Base-by-base conservation (phyloP, 2,888 invertebrate genomes). In the Nomada lathburiana region DNA sequence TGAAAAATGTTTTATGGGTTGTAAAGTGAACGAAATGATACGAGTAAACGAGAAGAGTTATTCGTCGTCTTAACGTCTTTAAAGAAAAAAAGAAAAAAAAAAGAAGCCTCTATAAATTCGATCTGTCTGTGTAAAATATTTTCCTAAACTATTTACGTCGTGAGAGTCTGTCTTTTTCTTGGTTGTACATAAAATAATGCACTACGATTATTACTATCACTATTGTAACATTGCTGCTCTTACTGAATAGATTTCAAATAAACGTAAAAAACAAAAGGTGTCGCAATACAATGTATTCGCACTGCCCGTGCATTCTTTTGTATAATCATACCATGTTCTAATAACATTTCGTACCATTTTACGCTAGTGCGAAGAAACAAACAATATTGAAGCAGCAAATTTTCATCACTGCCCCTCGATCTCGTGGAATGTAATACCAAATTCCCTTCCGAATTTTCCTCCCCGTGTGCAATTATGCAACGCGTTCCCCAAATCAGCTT, bases 41-140 rank as follows among this genome's bases (percentile, higher is more conserved):
- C 36, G 0, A 1, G 1, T 2, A 4, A 64, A 29, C 42, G 13
- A 47, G 5, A 13, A 29, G 26, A 52, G 29, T n/a, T 29, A n/a
- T 18, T 60, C 18, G 16, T 2, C 7, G 18, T 18, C 9, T 60
- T 26, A 9, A 26, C 29, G 29, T 60, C 69, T 81, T 78, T 57
- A 60, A 76, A 60, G 44, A 36, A 36, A 29, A 29, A 29, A 29
- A 29, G 29, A n/a, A 29, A 36, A 36, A 29, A 29, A 36, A 36
- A 36, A 1, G 36, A 36, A 29, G 0, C 7, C 36, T 55, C 60
- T 63, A 36, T 5, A 10, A 75, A 82, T 53, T 79, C 26, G 65
- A 73, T 79, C 47, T 72, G 80, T 75, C 84, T 84, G 77, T 90
- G 89, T 87, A 88, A 89, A 87, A 91, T 89, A 89, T 86, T 86